Evolutionary conservation across 2,888 invertebrate genomes (phyloP).

Genomic region (Polydrusus cervinus): DNA sequence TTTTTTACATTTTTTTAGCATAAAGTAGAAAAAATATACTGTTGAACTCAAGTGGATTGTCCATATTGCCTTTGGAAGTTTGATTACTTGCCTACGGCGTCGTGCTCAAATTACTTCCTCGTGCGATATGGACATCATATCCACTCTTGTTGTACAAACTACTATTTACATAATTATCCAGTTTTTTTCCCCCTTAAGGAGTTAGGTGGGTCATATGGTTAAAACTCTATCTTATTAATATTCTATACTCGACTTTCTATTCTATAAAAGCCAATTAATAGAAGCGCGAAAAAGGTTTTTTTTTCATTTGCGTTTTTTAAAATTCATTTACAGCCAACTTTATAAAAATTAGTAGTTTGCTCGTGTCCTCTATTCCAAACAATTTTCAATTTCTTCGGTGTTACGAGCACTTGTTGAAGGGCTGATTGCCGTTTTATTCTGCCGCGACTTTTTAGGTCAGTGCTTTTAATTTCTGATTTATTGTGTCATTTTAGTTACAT

Average conservation of each 20-base stretch:
- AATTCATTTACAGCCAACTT: not conserved
- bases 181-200: too few species aligned
- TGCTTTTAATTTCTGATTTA: constrained; percentile 26
- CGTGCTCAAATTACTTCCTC: too few species aligned
- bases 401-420: constrained; percentile 25
- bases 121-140: too few species aligned
- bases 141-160: too few species aligned
- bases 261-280: too few species aligned
- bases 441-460: constrained; percentile 16
- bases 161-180: too few species aligned
- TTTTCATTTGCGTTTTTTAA: not conserved
- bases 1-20: too few species aligned
- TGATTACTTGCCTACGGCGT: too few species aligned
- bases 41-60: too few species aligned
- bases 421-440: constrained; percentile 15
- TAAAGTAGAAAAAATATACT: too few species aligned
- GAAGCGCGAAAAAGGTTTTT: not conserved
- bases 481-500: constrained; percentile 21
- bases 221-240: not conserved
- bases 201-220: too few species aligned
- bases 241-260: not conserved
- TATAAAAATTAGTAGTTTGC: not conserved
- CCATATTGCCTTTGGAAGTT: too few species aligned
- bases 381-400: constrained; percentile 15
- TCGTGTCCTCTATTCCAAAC: constrained; percentile 6